Percentiles rank a stretch among this genome's conserved stretches.
phyloP scores from a whole-genome alignment of 2,888 invertebrate genomes.

The Agrypnus murinus region DNA sequence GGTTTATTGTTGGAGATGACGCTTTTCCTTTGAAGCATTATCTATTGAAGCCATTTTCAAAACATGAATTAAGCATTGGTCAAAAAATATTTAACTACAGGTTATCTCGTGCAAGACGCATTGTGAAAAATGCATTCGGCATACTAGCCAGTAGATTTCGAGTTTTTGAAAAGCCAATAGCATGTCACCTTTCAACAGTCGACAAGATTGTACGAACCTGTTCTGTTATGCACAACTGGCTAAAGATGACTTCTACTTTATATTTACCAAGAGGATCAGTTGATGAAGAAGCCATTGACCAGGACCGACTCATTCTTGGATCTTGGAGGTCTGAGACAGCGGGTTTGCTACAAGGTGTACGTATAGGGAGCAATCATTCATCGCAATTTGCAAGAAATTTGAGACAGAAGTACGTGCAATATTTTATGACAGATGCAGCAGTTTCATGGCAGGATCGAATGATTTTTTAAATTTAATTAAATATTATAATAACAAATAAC shows the following conservation, averaged over 20 bases:
- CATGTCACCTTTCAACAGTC: slow-evolving; percentile 1
- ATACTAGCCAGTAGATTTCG: too few species aligned
- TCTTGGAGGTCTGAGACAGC: slow-evolving; percentile 45
- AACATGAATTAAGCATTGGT: too few species aligned
- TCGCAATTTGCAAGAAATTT: slow-evolving; percentile 50
- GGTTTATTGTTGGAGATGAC: too few species aligned
- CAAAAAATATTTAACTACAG: too few species aligned
- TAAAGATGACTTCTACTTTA: slow-evolving; percentile 34
- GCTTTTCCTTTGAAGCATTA: too few species aligned
- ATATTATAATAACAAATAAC: too few species aligned
- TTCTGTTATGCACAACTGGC: slow-evolving; percentile 56
- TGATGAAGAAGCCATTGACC: slow-evolving; percentile 47
- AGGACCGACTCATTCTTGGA: slow-evolving; percentile 45
- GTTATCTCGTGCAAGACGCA: too few species aligned
- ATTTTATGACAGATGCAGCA: slow-evolving; percentile 52
- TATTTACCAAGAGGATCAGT: slow-evolving; percentile 46
- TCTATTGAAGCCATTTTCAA: too few species aligned
- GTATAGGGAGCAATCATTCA: slow-evolving; percentile 32
- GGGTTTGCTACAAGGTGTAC: slow-evolving; percentile 2
- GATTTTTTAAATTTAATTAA: slow-evolving; percentile 48
- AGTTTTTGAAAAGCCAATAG: slow-evolving; percentile 41
- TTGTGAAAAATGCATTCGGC: slow-evolving; percentile 52
- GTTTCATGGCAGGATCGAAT: slow-evolving; percentile 55
- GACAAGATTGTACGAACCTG: slow-evolving; percentile 53
- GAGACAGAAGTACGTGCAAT: slow-evolving; percentile 50